Percentiles rank a stretch among this genome's conserved stretches.
These are phyloP conservation scores for Stenolophus ochropezus DNA, from an alignment of 2,888 invertebrate species.

Conservation along the genomic window DNA sequence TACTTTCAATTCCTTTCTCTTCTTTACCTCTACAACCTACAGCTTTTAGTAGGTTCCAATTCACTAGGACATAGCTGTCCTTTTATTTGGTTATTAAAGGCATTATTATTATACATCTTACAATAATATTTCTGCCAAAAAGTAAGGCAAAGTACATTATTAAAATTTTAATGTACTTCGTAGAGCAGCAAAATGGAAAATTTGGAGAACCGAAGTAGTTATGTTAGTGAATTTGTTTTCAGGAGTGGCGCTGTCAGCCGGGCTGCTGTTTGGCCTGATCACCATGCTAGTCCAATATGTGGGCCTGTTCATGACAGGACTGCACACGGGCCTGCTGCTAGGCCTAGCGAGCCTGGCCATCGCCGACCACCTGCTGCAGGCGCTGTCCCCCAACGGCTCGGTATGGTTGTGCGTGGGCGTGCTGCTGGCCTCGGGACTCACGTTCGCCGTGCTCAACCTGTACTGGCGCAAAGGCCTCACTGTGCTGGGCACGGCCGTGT, in stretches of 20 bases:
- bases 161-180: too few relatives aligned
- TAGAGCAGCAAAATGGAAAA: too few relatives aligned
- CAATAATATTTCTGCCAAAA: too few relatives aligned
- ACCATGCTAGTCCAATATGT: conserved; percentile 89
- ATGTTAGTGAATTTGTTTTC: too few relatives aligned
- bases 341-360: conserved; percentile 78
- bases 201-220: too few relatives aligned
- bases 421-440: conserved; percentile 80
- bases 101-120: too few relatives aligned
- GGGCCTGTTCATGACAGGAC: conserved; percentile 87
- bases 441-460: conserved; percentile 82
- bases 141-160: too few relatives aligned
- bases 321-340: conserved; percentile 83
- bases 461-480: conserved; percentile 86
- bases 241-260: conserved; percentile 84
- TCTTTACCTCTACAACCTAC: too few relatives aligned
- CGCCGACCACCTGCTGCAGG: conserved; percentile 78
- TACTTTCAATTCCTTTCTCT: too few relatives aligned
- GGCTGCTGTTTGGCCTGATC: conserved; percentile 85
- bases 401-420: conserved; percentile 84
- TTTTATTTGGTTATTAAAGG: too few relatives aligned
- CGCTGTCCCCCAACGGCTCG: conserved; percentile 72
- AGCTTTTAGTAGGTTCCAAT: too few relatives aligned
- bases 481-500: conserved; percentile 84
- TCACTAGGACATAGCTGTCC: too few relatives aligned